Evolutionary conservation across 2,888 invertebrate species (phyloP), one percentile per base, ranked within the genome.

Genomic region (Phortica okadai): DNA sequence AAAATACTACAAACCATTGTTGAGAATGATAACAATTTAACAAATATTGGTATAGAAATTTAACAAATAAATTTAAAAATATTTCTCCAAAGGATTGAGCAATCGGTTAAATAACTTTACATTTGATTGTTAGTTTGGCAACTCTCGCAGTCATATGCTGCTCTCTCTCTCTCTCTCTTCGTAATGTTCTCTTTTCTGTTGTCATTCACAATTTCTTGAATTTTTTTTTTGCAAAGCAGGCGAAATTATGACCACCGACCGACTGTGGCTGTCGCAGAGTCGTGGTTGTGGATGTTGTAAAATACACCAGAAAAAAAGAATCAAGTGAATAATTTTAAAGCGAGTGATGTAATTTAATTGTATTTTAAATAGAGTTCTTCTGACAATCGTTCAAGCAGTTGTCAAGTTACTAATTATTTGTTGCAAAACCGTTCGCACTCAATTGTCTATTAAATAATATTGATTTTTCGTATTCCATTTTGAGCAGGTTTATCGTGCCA

Each of bases 391-490:
- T 33, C 41, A 64, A 41, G 33, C 33, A 33, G 1, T 33, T 33
- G 4, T 33, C 33, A 33, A 33, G 33, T 33, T 5, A 33, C 33
- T 33, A 33, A 33, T 33, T 33, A 2, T 33, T 7, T 33, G 64
- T 41, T 33, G 64, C 64, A 7, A 16, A 67, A 67, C 2, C 67
- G 42, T 44, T 67, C 42, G 41, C 41, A 67, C 67, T 41, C 44
- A 14, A 54, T 72, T 72, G 84, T 80, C 88, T 86, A 80, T 86
- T 87, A 86, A 86, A 87, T 87, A 87, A 86, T 86, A 86, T 86
- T 86, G 86, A 86, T 86, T 86, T 86, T 88, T 84, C 86, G 82
- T 85, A 86, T 88, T 85, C 83, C 80, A 83, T 82, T 78, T 84
- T 72, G 21, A 74, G 75, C 42, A 72, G 80, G 78, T 74, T 77